Percentiles rank a stretch among this genome's conserved stretches.
These are phyloP conservation scores for Apamea monoglypha DNA, from an alignment of 2,888 invertebrate genomes.

Conservation along the genomic window DNA sequence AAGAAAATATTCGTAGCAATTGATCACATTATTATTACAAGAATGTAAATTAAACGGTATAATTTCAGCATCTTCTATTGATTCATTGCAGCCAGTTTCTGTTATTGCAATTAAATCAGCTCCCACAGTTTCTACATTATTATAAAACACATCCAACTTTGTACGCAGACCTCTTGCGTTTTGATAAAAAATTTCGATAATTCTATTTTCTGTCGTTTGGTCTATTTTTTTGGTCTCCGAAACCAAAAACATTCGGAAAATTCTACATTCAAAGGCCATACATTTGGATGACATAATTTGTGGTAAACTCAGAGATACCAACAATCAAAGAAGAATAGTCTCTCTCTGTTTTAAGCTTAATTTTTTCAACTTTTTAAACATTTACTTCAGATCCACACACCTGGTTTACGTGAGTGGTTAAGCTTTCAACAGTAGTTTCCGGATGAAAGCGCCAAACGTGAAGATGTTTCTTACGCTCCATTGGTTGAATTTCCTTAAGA, in stretches of 20 bases:
- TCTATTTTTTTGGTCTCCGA: background rate
- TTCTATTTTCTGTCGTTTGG: background rate
- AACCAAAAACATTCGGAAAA: slow-evolving; percentile 1
- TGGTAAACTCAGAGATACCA: background rate
- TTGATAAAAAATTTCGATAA: background rate
- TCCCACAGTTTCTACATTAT: background rate
- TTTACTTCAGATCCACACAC: too few species aligned
- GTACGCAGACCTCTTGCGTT: background rate
- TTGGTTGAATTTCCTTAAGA: too few species aligned
- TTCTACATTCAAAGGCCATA: background rate
- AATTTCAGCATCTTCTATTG: background rate
- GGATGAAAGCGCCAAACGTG: too few species aligned
- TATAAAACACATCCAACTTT: background rate
- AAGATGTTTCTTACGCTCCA: too few species aligned
- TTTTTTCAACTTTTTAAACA: too few species aligned
- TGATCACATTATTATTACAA: slow-evolving; percentile 12
- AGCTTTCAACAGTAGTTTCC: too few species aligned
- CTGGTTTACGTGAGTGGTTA: too few species aligned
- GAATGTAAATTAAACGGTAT: slow-evolving; percentile 33
- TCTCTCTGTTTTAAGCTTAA: too few species aligned
- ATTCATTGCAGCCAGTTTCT: background rate
- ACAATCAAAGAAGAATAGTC: too few species aligned
- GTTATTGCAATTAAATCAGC: slow-evolving; percentile 1
- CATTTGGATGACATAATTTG: background rate
- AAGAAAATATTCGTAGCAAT: background rate